Conservation (phyloP, 2,888 invertebrate genomes). For the Drosophila affinis region DNA sequence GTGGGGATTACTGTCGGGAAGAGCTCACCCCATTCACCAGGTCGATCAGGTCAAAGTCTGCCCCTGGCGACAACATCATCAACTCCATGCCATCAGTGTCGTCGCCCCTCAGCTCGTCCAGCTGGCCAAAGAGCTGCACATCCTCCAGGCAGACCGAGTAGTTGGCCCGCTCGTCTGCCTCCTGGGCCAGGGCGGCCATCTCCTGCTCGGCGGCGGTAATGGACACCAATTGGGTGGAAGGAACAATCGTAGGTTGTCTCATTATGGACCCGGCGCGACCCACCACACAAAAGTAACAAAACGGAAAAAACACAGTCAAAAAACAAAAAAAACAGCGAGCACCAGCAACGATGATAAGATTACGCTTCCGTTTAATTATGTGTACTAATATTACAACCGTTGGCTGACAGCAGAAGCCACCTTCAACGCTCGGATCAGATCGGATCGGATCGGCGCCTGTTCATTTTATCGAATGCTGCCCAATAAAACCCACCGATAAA, state of each 20-base stretch:
- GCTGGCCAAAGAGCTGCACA: constrained; percentile 55
- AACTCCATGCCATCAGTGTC: constrained; percentile 4
- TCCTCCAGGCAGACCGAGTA: constrained; percentile 59
- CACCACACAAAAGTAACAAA: neutral
- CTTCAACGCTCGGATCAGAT: neutral
- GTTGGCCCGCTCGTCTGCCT: constrained; percentile 8
- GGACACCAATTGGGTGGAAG: neutral
- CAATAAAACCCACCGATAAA: constrained; percentile 40
- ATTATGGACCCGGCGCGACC: neutral
- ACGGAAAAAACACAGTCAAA: neutral
- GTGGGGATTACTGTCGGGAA: neutral
- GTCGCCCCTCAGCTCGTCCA: constrained; percentile 27
- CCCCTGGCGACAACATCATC: constrained; percentile 10
- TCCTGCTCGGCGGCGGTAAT: constrained; percentile 16
- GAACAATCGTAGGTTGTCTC: neutral
- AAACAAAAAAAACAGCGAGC: neutral
- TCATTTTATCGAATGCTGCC: constrained; percentile 34
- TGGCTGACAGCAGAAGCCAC: constrained; percentile 3
- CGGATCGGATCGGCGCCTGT: constrained; percentile 6
- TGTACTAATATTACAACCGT: constrained; percentile 36
- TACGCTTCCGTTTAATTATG: constrained; percentile 38
- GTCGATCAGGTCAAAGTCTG: constrained; percentile 18
- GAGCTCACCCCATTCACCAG: constrained; percentile 34
- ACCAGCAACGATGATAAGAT: constrained; percentile 37
- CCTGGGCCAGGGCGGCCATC: neutral